These are phyloP conservation scores for Peromyscus nudipes DNA, from an alignment of 2,797 vertebrate genomes.

Conservation along the genomic window DNA sequence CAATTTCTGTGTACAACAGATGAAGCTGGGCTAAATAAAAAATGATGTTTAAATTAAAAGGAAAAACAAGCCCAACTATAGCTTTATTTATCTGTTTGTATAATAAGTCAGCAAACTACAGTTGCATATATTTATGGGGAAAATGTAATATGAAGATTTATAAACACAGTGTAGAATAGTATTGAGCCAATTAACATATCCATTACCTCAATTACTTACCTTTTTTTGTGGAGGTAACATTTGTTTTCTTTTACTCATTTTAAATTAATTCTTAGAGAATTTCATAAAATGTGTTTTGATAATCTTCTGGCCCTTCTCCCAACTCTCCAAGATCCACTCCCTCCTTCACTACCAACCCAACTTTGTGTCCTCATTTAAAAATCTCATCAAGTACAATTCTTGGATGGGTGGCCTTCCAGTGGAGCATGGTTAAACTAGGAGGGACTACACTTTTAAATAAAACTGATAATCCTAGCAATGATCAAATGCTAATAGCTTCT, in stretches of 20 bases:
- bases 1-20: not conserved
- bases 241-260: not conserved
- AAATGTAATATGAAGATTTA: not conserved
- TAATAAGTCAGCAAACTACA: not conserved
- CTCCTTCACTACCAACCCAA: not conserved
- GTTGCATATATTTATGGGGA: not conserved
- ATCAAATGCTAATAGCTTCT: not conserved
- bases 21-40: conserved; percentile 20
- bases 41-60: conserved; percentile 14
- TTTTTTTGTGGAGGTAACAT: not conserved
- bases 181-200: not conserved
- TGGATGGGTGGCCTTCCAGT: not conserved
- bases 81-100: conserved; percentile 10
- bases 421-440: not conserved
- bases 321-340: not conserved
- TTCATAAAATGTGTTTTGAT: not conserved
- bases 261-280: not conserved
- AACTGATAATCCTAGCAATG: not conserved
- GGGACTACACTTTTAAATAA: not conserved
- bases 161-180: not conserved
- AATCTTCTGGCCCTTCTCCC: not conserved
- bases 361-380: not conserved
- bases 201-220: not conserved
- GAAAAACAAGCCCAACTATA: not conserved
- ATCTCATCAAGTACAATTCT: not conserved